phyloP scores from a whole-genome alignment of 1,140 invertebrate species.

The Andricus grossulariae region DNA sequence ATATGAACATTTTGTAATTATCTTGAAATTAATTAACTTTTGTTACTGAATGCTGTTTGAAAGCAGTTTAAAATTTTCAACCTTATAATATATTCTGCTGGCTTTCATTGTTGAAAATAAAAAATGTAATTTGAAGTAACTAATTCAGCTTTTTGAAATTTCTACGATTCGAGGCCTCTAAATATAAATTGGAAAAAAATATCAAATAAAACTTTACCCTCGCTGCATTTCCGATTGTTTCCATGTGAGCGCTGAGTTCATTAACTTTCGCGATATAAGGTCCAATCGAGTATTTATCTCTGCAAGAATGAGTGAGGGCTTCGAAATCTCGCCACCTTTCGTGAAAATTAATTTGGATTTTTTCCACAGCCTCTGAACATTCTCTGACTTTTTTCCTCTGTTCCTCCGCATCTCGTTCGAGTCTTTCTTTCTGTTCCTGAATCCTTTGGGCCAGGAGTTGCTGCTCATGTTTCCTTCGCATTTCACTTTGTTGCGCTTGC shows the following conservation, averaged over 20 bases:
- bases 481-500: constrained; percentile 64
- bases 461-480: constrained; percentile 67
- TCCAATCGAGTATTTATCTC: constrained; percentile 61
- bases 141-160: too few species aligned
- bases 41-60: constrained; percentile 18
- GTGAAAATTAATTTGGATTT: constrained; percentile 64
- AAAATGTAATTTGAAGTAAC: too few species aligned
- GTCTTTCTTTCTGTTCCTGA: constrained; percentile 65
- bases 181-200: constrained; percentile 1
- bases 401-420: constrained; percentile 61
- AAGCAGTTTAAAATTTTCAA: constrained; percentile 26
- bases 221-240: constrained; percentile 75
- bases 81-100: too few species aligned
- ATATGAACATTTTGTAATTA: neutral
- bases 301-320: constrained; percentile 61
- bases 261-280: constrained; percentile 64
- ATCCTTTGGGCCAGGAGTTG: constrained; percentile 66
- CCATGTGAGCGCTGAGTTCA: constrained; percentile 67
- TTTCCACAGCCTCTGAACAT: constrained; percentile 62
- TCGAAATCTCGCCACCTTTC: constrained; percentile 67
- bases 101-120: too few species aligned
- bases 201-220: constrained; percentile 62
- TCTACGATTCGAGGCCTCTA: too few species aligned
- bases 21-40: constrained; percentile 17
- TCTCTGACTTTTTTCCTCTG: constrained; percentile 57